Conservation (phyloP, 2,113 vertebrate genomes). For the Naja naja region DNA sequence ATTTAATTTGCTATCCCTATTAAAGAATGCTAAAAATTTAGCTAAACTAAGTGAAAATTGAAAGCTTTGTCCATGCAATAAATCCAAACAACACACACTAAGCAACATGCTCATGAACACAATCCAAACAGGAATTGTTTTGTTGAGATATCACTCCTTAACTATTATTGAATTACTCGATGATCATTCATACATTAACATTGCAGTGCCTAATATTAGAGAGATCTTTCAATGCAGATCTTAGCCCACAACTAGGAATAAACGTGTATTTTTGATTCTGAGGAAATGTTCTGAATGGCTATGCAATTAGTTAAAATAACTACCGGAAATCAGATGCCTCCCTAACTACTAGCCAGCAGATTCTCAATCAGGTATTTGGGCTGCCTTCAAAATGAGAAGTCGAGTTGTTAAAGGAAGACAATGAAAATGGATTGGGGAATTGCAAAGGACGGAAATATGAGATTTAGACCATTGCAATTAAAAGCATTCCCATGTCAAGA, state of each 20-base stretch:
- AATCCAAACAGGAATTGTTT: background rate
- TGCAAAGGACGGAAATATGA: background rate
- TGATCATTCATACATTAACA: background rate
- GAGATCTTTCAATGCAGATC: background rate
- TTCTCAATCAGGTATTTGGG: background rate
- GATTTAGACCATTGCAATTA: slow-evolving; percentile 1
- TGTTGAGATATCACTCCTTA: background rate
- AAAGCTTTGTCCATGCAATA: background rate
- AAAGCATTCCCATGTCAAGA: background rate
- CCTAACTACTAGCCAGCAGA: background rate
- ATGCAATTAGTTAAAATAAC: background rate
- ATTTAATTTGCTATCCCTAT: background rate
- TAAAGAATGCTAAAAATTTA: background rate
- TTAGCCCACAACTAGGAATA: background rate
- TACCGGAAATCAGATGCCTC: background rate
- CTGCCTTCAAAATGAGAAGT: background rate
- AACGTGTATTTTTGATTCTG: background rate
- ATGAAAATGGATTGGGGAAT: background rate
- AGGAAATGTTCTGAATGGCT: background rate
- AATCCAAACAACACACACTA: background rate
- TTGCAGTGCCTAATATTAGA: background rate
- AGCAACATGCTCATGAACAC: background rate
- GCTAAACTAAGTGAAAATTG: background rate
- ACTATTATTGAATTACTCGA: background rate
- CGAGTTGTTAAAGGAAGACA: background rate